Percentiles rank a stretch among this genome's conserved stretches.
These are phyloP conservation scores for Cynopterus sphinx DNA, from an alignment of 2,797 vertebrate genomes.

Conservation along the genomic window DNA sequence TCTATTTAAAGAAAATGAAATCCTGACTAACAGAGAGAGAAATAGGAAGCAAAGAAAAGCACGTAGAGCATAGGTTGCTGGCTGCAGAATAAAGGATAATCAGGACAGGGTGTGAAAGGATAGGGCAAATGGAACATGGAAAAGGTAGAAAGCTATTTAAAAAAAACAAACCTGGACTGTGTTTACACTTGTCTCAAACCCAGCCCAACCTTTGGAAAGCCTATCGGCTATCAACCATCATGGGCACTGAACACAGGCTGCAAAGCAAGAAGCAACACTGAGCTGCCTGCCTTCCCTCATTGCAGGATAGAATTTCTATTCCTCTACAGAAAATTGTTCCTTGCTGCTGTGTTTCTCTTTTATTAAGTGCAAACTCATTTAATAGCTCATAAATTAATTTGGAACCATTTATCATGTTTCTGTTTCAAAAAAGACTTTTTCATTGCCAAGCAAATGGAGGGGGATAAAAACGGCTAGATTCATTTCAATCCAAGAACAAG, in stretches of 20 bases:
- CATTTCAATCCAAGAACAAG: not conserved
- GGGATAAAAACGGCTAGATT: conserved; percentile 12
- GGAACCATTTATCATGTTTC: conserved; percentile 24
- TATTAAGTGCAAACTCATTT: conserved; percentile 15
- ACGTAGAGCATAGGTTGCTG: not conserved
- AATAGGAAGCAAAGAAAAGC: not conserved
- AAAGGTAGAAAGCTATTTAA: not conserved
- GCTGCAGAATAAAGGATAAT: not conserved
- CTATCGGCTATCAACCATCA: not conserved
- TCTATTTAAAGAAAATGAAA: not conserved
- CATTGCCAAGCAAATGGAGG: conserved; percentile 27
- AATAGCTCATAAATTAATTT: conserved; percentile 55
- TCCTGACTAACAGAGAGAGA: not conserved
- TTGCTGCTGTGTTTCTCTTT: not conserved
- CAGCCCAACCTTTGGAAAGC: not conserved
- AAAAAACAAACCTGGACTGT: not conserved
- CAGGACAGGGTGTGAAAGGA: not conserved
- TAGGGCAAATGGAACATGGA: not conserved
- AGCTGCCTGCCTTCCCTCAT: not conserved
- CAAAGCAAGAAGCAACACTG: not conserved
- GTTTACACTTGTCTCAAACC: not conserved
- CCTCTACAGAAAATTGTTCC: not conserved
- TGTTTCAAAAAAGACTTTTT: conserved; percentile 33
- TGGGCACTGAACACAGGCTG: accelerated
- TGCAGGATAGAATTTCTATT: not conserved